Evolutionary conservation across 1,140 invertebrate genomes (phyloP), one percentile per base, ranked within the genome.

Genomic region (Babylonia areolata): DNA sequence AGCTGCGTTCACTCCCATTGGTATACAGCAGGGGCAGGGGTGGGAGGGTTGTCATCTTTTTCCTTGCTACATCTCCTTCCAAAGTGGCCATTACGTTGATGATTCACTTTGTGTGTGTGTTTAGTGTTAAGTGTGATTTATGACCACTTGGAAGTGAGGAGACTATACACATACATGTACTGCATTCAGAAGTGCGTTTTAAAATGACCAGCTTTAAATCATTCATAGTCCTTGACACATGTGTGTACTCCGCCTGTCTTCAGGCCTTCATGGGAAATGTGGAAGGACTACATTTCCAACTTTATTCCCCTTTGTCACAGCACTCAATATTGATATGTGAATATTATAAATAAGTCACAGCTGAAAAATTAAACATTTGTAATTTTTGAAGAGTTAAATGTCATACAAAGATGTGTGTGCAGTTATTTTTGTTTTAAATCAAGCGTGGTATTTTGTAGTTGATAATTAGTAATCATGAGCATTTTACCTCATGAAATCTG

Each of bases 401-500:
- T 64, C 15, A 64, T 64, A 64, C 58, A 64, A 11, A 64, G 35
- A 77, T 77, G 35, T 77, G 28, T 31, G 75, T 77, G 75, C 35
- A 37, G 35, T 40, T 77, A 28, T 42, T 2, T 77, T 37, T 40
- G 6, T 35, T 37, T 17, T 17, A 33, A 37, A 15, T 73, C 15
- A 77, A 40, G 40, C 20, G 75, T 77, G 20, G n/a, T 40, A 40
- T 77, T 77, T 77, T 77, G 35, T 39, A 40, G 37, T 39, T 40
- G 37, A 77, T 77, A 77, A 77, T 77, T 77, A 40, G 75, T 37
- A 77, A 77, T 77, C 75, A 77, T 77, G 75, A 77, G 37, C 75
- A 37, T 77, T 77, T 77, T 73, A 73, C 23, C 75, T 77, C 75
- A 77, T 77, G 75, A 77, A 77, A 77, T 77, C 39, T 77, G 75